These are phyloP conservation scores for Drosophila dives DNA, from an alignment of 2,888 invertebrate species.

Conservation along the genomic window DNA sequence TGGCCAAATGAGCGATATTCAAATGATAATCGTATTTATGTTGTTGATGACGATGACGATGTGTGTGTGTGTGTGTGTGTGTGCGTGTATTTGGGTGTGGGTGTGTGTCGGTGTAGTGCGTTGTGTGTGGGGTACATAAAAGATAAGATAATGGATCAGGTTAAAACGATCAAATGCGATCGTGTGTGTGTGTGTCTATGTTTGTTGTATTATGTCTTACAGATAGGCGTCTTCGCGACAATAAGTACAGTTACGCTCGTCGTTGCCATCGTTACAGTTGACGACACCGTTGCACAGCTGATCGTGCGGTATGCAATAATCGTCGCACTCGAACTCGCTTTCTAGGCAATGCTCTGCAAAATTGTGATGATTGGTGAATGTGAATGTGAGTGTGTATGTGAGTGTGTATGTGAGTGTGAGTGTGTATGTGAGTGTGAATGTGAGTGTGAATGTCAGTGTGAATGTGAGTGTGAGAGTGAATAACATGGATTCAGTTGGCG, in stretches of 20 bases:
- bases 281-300: slow-evolving; percentile 86
- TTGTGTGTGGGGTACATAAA: slow-evolving; percentile 28
- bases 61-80: slow-evolving; percentile 9
- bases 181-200: slow-evolving; percentile 13
- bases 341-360: slow-evolving; percentile 82
- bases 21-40: slow-evolving; percentile 34
- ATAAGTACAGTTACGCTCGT: slow-evolving; percentile 85
- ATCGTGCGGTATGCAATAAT: slow-evolving; percentile 87
- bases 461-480: slow-evolving; percentile 16
- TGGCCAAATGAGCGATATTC: slow-evolving; percentile 49
- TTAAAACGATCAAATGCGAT: slow-evolving; percentile 19
- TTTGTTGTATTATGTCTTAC: slow-evolving; percentile 78
- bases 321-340: slow-evolving; percentile 87
- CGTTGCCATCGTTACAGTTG: slow-evolving; percentile 86
- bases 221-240: slow-evolving; percentile 84
- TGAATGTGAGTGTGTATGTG: slow-evolving; percentile 15
- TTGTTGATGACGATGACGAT: slow-evolving; percentile 15
- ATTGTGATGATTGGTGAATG: slow-evolving; percentile 41
- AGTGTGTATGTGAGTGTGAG: slow-evolving; percentile 8
- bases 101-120: slow-evolving; percentile 9
- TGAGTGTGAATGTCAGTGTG: slow-evolving; percentile 15
- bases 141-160: slow-evolving; percentile 20
- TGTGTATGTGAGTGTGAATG: slow-evolving; percentile 17
- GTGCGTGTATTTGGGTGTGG: slow-evolving; percentile 9
- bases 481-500: slow-evolving; percentile 1